phyloP scores from a whole-genome alignment of 1,140 invertebrate genomes.

The Aphaenogaster floridana region DNA sequence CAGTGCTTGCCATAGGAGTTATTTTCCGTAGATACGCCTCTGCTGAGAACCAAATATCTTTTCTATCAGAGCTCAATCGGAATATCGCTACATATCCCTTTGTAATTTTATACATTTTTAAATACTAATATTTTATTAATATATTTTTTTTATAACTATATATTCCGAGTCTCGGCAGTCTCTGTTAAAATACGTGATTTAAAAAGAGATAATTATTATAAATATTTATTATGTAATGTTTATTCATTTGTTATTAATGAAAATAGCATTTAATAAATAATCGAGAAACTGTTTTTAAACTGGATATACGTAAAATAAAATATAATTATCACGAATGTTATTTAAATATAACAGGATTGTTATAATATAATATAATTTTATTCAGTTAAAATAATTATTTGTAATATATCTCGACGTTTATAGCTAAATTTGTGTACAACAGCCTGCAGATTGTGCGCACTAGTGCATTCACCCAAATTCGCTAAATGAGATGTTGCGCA shows the following conservation, averaged over 20 bases:
- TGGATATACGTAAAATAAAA: constrained; percentile 20
- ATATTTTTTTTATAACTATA: background rate
- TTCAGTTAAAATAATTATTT: background rate
- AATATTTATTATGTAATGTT: background rate
- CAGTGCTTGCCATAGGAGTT: too few relatives aligned
- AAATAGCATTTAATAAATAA: background rate
- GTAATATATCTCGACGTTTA: background rate
- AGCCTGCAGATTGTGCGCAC: background rate
- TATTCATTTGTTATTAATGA: constrained; percentile 6
- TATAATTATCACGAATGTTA: background rate
- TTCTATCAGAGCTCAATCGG: background rate
- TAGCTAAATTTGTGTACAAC: constrained; percentile 21
- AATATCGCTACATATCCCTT: background rate
- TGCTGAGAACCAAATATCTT: background rate
- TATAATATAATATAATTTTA: constrained; percentile 20
- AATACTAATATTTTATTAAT: background rate
- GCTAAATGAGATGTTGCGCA: constrained; percentile 18
- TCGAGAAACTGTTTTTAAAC: background rate
- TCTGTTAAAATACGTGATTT: constrained; percentile 4
- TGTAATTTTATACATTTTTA: background rate
- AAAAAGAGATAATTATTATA: constrained; percentile 2
- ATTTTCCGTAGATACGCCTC: too few relatives aligned
- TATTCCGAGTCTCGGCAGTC: background rate
- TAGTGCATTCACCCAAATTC: constrained; percentile 7
- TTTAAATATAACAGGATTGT: background rate